Percentiles rank a stretch among this genome's conserved stretches.
These are phyloP conservation scores for Matsumyia berberina DNA, from an alignment of 2,888 invertebrate species.

Conservation along the genomic window DNA sequence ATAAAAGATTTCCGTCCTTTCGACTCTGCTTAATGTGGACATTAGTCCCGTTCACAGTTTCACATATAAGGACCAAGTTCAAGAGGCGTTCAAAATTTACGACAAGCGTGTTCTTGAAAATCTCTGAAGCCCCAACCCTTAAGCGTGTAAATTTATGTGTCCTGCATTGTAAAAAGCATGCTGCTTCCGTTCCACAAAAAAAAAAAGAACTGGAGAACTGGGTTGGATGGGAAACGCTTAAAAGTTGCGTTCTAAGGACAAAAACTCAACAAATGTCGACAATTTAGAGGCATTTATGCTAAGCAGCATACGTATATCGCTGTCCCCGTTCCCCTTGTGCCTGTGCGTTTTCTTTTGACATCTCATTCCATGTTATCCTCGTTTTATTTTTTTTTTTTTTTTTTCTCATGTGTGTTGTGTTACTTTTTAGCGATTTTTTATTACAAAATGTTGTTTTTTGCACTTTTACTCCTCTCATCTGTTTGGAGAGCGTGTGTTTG, in stretches of 20 bases:
- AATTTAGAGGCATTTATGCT: conserved; percentile 53
- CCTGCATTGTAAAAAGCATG: not conserved
- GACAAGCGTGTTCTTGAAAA: not conserved
- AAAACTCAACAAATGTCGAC: conserved; percentile 49
- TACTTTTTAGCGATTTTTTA: conserved; percentile 31
- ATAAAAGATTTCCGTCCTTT: no score
- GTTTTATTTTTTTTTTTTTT: not conserved
- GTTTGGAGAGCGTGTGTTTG: not conserved
- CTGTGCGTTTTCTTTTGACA: conserved; percentile 20
- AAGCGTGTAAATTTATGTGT: conserved; percentile 9
- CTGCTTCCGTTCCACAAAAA: not conserved
- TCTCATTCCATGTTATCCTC: conserved; percentile 12
- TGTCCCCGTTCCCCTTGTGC: not conserved
- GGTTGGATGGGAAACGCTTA: conserved; percentile 27
- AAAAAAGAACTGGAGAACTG: not conserved
- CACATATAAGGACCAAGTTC: no score
- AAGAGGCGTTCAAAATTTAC: not conserved
- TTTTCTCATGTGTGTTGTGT: conserved; percentile 1
- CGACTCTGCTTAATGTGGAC: no score
- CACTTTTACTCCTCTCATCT: not conserved
- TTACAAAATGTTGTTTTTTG: conserved; percentile 15
- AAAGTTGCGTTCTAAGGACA: conserved; percentile 48
- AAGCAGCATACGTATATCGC: conserved; percentile 13
- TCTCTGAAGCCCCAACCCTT: not conserved
- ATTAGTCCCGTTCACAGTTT: no score